Base-by-base conservation (phyloP, 2,888 invertebrate genomes). In the Habrosyne pyritoides region DNA sequence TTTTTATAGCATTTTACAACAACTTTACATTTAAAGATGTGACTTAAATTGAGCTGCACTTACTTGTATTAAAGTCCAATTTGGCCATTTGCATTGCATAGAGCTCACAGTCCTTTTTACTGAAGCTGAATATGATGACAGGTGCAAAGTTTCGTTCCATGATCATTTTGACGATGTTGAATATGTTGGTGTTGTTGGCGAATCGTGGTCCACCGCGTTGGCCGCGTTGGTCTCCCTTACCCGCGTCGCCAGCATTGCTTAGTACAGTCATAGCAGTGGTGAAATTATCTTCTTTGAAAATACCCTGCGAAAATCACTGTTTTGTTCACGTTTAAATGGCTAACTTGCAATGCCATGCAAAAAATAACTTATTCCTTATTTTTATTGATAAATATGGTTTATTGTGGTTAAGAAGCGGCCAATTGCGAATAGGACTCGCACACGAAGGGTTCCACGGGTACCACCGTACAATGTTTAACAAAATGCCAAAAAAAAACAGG, bases 41-140 rank as follows among this genome's bases (percentile, higher is more conserved):
- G 5, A 33, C 6, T n/a, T 8, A 33, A 14, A 7, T 8, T 8
- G 8, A 24, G 26, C 24, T 21, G 18, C 55, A 79, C 87, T 84
- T 78, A 96, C 96, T 94, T 24, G 97, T 96, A 82, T 99, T 99
- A 78, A 99, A 98, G 89, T 99, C 99, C 69, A 99, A 89, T 84
- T 98, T 98, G 0, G 99, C 96, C 96, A 99, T 97, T 86, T 98
- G 98, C 94, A 98, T 95, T 0, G 99, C 99, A 83, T 98, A 99
- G 0, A 96, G 90, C 84, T 99, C 99, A 79, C 99, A 99, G 71
- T 99, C 99, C 81, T 99, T 99, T 81, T 99, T 98, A 77, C 99
- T 99, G 86, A 99, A 99, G 80, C 99, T 99, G 93, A 99, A 99
- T 56, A 99, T 98, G 69, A 99, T 99, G 3, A 99, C 99, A 0